Conservation (phyloP, 2,888 invertebrate species). For the Liodrosophila aerea region DNA sequence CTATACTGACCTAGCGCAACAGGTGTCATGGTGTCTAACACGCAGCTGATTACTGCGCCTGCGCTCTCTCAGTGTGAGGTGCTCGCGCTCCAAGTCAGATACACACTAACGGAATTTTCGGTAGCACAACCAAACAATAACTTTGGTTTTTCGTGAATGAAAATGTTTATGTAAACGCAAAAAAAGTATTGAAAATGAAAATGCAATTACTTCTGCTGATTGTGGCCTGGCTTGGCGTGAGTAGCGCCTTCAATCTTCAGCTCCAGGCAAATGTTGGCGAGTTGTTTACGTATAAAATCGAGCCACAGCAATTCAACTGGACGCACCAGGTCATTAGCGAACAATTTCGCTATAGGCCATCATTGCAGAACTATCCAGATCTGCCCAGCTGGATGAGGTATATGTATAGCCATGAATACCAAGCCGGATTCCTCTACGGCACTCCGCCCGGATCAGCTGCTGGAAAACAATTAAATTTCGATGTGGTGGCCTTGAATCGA, state of each 20-base stretch:
- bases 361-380: constrained; percentile 90
- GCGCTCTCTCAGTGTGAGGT: constrained; percentile 48
- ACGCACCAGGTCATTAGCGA: constrained; percentile 83
- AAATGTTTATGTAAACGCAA: constrained; percentile 43
- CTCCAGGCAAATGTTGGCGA: constrained; percentile 84
- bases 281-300: constrained; percentile 90
- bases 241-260: constrained; percentile 20
- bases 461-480: constrained; percentile 85
- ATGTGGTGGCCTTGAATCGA: constrained; percentile 90
- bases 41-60: constrained; percentile 34
- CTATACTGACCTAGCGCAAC: constrained; percentile 59
- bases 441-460: constrained; percentile 88
- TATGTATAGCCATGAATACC: constrained; percentile 90
- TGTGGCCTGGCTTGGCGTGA: constrained; percentile 7
- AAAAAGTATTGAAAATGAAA: constrained; percentile 3
- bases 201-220: constrained; percentile 48
- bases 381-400: constrained; percentile 93
- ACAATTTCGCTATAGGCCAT: constrained; percentile 86
- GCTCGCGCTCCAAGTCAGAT: constrained; percentile 38
- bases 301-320: constrained; percentile 91
- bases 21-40: constrained; percentile 22
- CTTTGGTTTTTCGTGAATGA: constrained; percentile 19
- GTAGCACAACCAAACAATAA: constrained; percentile 14
- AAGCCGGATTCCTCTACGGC: constrained; percentile 92
- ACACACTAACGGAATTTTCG: constrained; percentile 63